Conservation (phyloP, 2,113 vertebrate genomes). For the Charina bottae region DNA sequence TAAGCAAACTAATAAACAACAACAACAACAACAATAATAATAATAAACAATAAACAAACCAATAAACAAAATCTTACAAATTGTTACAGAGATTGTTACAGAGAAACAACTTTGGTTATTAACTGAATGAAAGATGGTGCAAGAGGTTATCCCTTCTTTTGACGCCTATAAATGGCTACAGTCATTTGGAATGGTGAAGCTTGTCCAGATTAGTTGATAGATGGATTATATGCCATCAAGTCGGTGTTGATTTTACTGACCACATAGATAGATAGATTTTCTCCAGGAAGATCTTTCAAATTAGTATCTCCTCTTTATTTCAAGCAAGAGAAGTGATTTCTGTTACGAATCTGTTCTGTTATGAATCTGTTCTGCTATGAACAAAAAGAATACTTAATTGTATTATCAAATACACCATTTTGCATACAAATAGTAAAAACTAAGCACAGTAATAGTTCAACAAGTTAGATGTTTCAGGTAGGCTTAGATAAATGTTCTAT, state of each 20-base stretch:
- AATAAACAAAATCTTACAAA: not conserved
- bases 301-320: not conserved
- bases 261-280: no score
- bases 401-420: not conserved
- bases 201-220: no score
- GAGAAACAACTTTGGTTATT: not conserved
- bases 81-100: no score
- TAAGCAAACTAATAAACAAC: no score
- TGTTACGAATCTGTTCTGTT: not conserved
- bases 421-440: not conserved
- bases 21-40: no score
- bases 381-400: not conserved
- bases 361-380: not conserved
- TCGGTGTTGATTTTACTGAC: no score
- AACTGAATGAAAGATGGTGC: not conserved
- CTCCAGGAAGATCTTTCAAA: no score
- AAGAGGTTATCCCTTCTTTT: not conserved
- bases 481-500: not conserved
- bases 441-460: not conserved
- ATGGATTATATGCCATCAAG: no score
- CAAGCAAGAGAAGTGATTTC: not conserved
- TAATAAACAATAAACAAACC: no score
- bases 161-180: not conserved
- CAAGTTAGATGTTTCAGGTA: not conserved
- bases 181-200: not conserved